Base-by-base conservation (phyloP, 2,888 invertebrate genomes). In the Stenodera caucasica region DNA sequence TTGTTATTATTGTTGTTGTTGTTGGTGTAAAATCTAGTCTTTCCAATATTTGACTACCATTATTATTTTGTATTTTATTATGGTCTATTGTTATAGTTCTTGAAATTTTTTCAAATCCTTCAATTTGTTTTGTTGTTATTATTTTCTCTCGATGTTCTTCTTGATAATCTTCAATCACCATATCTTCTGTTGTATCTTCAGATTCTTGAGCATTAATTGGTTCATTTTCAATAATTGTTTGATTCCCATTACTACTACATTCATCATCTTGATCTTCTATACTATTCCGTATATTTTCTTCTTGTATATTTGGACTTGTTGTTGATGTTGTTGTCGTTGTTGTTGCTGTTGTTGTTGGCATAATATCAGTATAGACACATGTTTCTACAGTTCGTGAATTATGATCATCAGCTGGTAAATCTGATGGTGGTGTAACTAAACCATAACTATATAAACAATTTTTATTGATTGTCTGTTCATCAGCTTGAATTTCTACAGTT, bases 401-500 rank as follows among this genome's bases (percentile, higher is more conserved):
- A 45, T 58, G 63, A 45, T 67, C 66, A 21, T 60, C 65, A 9
- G 32, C 37, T 15, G 58, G 67, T 23, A 64, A 57, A 29, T 71
- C 69, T 6, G 67, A 67, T 33, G 70, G 69, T n/a, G 70, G 69
- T 5, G 68, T 71, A 30, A 61, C 61, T 14, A 71, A 49, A 32
- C 65, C 69, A 40, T 63, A 63, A 32, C 52, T 58, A 55, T 58
- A 61, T 18, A 58, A 50, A 33, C 23, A 53, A 26, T 56, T 55
- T 15, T 54, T 55, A 12, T n/a, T 49, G 21, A 45, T 45, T 23
- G 45, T 21, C 45, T 45, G 12, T 45, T 21, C 23, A 53, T 59
- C 49, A 2, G 56, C 56, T 51, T 59, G 56, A 18, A 49, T 33
- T 32, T 45, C 49, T 5, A 49, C 56, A 21, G 53, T 53, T 53